A percentile compares a stretch with the other conserved stretches of the same genome.
Evolutionary conservation across 2,113 vertebrate genomes (phyloP).

Genomic region (Osmerus mordax): DNA sequence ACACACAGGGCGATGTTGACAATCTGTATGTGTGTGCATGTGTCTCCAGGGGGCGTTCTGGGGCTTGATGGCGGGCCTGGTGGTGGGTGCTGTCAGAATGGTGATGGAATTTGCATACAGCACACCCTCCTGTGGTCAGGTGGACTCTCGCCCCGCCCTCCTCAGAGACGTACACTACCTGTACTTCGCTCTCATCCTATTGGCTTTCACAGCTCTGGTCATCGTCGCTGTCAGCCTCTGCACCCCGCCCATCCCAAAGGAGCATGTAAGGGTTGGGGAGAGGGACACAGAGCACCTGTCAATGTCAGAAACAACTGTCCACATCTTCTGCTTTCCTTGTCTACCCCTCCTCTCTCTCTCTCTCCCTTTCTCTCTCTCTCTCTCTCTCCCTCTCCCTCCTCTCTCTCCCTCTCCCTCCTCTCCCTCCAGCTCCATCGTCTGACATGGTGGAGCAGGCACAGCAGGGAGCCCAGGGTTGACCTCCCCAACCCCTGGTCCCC

Average conservation of each 20-base stretch:
- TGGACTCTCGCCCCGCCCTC: slow-evolving; percentile 78
- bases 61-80: slow-evolving; percentile 87
- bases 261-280: slow-evolving; percentile 73
- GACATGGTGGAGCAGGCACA: slow-evolving; percentile 89
- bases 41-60: slow-evolving; percentile 90
- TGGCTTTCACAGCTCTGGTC: slow-evolving; percentile 69
- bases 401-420: background rate
- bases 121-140: slow-evolving; percentile 80
- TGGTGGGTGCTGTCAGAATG: slow-evolving; percentile 78
- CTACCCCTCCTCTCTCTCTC: background rate
- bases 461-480: slow-evolving; percentile 46
- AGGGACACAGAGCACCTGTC: background rate
- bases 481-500: slow-evolving; percentile 33
- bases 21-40: slow-evolving; percentile 24
- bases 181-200: slow-evolving; percentile 89
- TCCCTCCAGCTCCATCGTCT: slow-evolving; percentile 53
- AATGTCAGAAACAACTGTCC: slow-evolving; percentile 3
- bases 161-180: slow-evolving; percentile 88
- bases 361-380: too few relatives aligned
- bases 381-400: too few relatives aligned
- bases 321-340: background rate
- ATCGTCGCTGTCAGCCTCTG: slow-evolving; percentile 77
- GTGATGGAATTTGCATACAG: slow-evolving; percentile 81
- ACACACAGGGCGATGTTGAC: background rate
- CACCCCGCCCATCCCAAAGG: slow-evolving; percentile 77